phyloP scores from a whole-genome alignment of 2,797 vertebrate species.

The Cossypha niveicapilla region DNA sequence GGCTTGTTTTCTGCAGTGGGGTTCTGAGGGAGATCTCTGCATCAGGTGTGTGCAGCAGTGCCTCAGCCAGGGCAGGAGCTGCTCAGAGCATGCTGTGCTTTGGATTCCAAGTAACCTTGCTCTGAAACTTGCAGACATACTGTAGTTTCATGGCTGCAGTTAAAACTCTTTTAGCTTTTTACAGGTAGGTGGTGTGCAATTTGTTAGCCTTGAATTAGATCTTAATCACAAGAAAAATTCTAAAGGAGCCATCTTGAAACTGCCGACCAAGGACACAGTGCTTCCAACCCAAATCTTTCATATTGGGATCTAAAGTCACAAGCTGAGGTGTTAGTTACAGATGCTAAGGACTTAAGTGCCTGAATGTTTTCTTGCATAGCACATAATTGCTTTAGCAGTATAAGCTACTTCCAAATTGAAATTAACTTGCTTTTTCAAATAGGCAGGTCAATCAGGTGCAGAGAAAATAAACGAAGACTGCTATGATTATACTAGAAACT shows the following conservation, averaged over 20 bases:
- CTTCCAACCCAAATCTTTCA: not conserved
- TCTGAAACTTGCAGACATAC: not conserved
- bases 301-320: not conserved
- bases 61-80: no score
- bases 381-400: not conserved
- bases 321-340: not conserved
- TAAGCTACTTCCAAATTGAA: not conserved
- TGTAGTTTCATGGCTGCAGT: not conserved
- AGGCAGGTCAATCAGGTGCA: not conserved
- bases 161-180: not conserved
- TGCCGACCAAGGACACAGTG: not conserved
- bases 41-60: not conserved
- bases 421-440: not conserved
- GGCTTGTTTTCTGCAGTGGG: not conserved
- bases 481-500: not conserved
- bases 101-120: not conserved
- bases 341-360: not conserved
- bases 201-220: not conserved
- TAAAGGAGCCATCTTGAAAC: not conserved
- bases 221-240: not conserved
- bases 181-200: not conserved
- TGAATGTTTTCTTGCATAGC: not conserved
- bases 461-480: not conserved
- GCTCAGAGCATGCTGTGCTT: not conserved
- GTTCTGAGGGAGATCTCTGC: not conserved